Evolutionary conservation across 2,888 invertebrate species (phyloP).

Genomic region (Dolomedes plantarius): DNA sequence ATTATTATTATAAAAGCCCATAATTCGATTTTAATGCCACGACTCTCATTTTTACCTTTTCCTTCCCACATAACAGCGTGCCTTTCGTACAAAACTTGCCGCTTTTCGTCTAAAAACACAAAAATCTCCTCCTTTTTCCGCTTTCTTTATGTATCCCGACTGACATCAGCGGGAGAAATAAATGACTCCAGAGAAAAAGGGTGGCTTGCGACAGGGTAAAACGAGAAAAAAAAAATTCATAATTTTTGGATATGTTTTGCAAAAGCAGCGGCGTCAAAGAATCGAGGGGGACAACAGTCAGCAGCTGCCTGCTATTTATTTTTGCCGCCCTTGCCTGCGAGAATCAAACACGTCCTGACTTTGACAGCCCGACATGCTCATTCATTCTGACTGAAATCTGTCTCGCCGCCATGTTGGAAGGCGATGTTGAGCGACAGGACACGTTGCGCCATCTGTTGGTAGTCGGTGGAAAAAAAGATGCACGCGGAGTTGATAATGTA

Average conservation of each 20-base stretch:
- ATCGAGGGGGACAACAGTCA: constrained; percentile 28
- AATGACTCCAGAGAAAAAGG: constrained; percentile 39
- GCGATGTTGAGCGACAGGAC: not conserved
- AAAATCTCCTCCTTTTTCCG: not conserved
- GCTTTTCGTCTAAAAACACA: constrained; percentile 22
- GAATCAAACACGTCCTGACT: constrained; percentile 53
- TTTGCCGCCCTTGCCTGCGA: constrained; percentile 33
- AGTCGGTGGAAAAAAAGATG: not conserved
- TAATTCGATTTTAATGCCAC: too few species aligned
- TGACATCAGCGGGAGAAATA: constrained; percentile 25
- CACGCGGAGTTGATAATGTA: too few species aligned
- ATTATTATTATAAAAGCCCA: too few species aligned
- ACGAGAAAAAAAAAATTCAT: constrained; percentile 15
- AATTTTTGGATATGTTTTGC: constrained; percentile 50
- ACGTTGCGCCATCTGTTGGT: constrained; percentile 45
- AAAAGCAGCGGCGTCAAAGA: constrained; percentile 9
- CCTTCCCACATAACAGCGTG: not conserved
- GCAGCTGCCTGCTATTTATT: constrained; percentile 67
- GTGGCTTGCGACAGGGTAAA: constrained; percentile 2
- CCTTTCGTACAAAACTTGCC: not conserved
- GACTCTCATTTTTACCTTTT: not conserved
- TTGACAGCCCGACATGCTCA: constrained; percentile 58
- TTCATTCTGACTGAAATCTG: constrained; percentile 35
- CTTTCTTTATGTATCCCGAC: not conserved
- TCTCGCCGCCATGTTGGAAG: constrained; percentile 6